These are phyloP conservation scores for Regulus satrapa DNA, from an alignment of 2,113 vertebrate genomes.

Conservation along the genomic window DNA sequence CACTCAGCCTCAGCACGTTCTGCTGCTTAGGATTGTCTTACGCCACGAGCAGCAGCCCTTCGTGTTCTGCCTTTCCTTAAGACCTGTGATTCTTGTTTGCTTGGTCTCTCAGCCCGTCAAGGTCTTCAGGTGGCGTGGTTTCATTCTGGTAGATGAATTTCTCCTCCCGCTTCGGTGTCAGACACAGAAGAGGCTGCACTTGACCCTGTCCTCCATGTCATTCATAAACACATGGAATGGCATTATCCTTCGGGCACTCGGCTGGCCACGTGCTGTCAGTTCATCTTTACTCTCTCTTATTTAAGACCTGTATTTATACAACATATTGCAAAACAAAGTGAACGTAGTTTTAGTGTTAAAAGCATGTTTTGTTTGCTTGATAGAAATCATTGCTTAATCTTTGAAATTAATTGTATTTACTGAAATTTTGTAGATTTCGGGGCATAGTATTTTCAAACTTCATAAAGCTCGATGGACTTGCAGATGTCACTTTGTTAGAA, in stretches of 20 bases:
- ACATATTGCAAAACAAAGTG: background rate
- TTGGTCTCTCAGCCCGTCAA: background rate
- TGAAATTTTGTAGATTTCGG: background rate
- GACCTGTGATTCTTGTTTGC: background rate
- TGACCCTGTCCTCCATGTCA: fast-evolving
- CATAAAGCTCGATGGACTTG: background rate
- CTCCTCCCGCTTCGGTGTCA: background rate
- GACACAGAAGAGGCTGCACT: background rate
- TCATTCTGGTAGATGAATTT: background rate
- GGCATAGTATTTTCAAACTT: background rate
- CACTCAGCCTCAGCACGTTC: background rate
- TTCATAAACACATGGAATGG: background rate
- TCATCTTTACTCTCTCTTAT: background rate
- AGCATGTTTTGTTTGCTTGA: background rate
- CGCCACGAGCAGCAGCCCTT: background rate
- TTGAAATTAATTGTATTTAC: background rate
- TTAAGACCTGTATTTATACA: background rate
- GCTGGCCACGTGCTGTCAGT: background rate
- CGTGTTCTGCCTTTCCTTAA: background rate
- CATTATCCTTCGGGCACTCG: background rate
- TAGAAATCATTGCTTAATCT: background rate
- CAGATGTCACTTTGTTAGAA: background rate
- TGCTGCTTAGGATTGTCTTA: background rate
- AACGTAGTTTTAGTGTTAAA: background rate
- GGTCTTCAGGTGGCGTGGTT: background rate